Evolutionary conservation across 2,888 invertebrate genomes (phyloP).

Genomic region (Exephanes ischioxanthus): DNA sequence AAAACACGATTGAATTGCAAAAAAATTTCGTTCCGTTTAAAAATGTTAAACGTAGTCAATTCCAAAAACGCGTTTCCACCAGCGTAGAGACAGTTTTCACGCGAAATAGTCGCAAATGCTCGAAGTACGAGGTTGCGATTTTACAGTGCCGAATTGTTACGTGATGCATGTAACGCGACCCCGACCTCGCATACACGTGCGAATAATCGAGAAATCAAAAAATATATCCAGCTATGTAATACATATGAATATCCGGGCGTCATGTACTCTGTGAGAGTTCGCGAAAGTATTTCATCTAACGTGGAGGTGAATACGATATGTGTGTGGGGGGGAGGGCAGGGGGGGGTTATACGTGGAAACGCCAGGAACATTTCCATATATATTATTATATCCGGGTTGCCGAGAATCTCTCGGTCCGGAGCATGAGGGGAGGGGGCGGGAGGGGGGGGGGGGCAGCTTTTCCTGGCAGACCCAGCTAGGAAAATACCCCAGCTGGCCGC

Average conservation of each 20-base stretch:
- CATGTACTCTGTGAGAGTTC: slow-evolving; percentile 19
- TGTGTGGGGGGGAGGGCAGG: background rate
- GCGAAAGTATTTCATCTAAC: slow-evolving; percentile 49
- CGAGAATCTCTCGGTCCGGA: slow-evolving; percentile 56
- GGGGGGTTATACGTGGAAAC: slow-evolving; percentile 53
- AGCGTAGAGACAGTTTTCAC: no score
- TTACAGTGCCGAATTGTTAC: background rate
- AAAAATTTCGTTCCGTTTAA: no score
- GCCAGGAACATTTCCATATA: slow-evolving; percentile 75
- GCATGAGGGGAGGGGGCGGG: background rate
- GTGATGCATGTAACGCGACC: slow-evolving; percentile 17
- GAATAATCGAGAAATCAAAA: slow-evolving; percentile 27
- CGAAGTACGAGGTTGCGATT: background rate
- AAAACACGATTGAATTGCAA: no score
- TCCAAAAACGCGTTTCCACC: no score
- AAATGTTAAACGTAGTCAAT: no score
- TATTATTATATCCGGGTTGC: slow-evolving; percentile 71
- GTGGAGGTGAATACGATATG: slow-evolving; percentile 7
- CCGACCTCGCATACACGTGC: background rate
- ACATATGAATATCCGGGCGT: slow-evolving; percentile 26
- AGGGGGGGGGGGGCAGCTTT: slow-evolving; percentile 20
- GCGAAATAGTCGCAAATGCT: no score
- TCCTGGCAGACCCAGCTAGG: slow-evolving; percentile 38
- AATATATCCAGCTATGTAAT: slow-evolving; percentile 17
- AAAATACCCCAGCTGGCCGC: slow-evolving; percentile 56